Base-by-base conservation (phyloP, 37 sponge, comb jelly and placozoan genomes). In the Agelas oroides region DNA sequence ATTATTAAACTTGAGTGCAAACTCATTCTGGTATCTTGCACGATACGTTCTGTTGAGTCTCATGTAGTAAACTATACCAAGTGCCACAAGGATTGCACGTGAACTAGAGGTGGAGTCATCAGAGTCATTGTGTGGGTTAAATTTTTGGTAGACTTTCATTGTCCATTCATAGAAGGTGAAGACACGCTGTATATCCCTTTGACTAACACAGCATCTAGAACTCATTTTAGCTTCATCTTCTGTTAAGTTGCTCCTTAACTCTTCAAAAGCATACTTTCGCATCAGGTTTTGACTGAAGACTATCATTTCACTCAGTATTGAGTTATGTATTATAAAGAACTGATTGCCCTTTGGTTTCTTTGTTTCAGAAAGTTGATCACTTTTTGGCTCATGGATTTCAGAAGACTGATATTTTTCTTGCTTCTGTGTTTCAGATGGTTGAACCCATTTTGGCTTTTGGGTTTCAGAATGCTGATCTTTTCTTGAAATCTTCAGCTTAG, bases 41-140 rank as follows among this genome's bases (percentile, higher is more conserved):
- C 96, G 67, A 46, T 73, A 86, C 35, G 71, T 20, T 17, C 19
- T 65, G 75, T 89, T 84, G 63, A 95, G 71, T n/a, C 96, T 52
- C 77, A 95, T 82, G 79, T 92, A 95, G 79, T 95, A 95, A 1
- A 91, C 91, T 1, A 95, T 57, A n/a, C 96, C 96, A 20, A 95
- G 75, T 0, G 96, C 71, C 3, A 92, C 89, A 23, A 91, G 41
- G 5, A 95, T 71, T 20, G 96, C 92, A 24, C 91, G 70, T 0
- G 34, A 78, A 64, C 23, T 46, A 8, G 46, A 46, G 46, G 46
- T 46, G 8, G 8, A 46, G 46, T 46, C 33, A 8, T 46, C 46
- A 46, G n/a, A n/a, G n/a, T 32, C 36, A 12, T 41, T 71, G 53
- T 77, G 71, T 36, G 34, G 75, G 2, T 84, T 38, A 40, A 52